Base-by-base conservation (phyloP, 2,113 vertebrate species). In the Ceyx cyanopectus region DNA sequence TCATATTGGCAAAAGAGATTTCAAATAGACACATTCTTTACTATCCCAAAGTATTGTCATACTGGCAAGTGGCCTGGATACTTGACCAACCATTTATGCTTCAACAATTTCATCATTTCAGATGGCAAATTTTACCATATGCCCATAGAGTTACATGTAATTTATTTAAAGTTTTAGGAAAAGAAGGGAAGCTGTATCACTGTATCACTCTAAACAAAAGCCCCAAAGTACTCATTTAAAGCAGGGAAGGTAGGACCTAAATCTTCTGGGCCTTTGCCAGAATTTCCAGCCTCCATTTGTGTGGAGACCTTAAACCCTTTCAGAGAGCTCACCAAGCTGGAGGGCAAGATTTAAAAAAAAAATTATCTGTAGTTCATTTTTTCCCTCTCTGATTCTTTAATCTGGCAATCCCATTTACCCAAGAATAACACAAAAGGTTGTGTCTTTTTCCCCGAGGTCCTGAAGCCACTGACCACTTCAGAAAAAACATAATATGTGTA, bases 391-490 rank as follows among this genome's bases (percentile, higher is more conserved):
- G 29, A 16, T 60, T 85, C 72, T 73, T 81, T 50, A 48, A 43
- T 85, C 32, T 79, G 62, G 17, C 86, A 79, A 29, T 84, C 23
- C 27, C 23, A 1, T 2, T 89, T 81, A 43, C 40, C 22, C 46
- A 53, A 67, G 68, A 82, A 30, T 54, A 80, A 76, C 30, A 57
- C 63, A 70, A 22, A 89, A 76, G 18, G 23, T 43, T 82, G 8
- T 60, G 29, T 57, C 46, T 86, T 92, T 87, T 87, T 82, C 83
- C 70, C 26, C 30, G 45, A 69, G 46, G 56, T 73, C 21, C 75
- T 74, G 63, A 94, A 94, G 62, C 51, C 75, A 46, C 5, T 82
- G 84, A 74, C 74, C 81, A 21, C 51, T 87, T 91, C 56, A 92
- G 63, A 92, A 89, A 83, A 83, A 87, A n/a, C 54, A 78, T 37